These are phyloP conservation scores for Drosophila nigricruria DNA, from an alignment of 2,888 invertebrate genomes.

Conservation along the genomic window DNA sequence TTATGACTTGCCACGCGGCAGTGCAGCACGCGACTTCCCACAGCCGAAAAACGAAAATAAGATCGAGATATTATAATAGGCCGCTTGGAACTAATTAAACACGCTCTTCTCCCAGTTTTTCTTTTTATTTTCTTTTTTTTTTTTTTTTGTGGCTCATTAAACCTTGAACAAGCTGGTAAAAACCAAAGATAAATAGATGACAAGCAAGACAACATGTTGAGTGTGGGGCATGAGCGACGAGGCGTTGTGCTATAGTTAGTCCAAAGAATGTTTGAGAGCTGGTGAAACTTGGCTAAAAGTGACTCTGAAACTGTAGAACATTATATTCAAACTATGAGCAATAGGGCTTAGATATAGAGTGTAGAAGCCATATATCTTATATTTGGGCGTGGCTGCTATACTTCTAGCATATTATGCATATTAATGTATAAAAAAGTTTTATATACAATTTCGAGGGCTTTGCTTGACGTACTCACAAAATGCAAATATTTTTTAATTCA, in stretches of 20 bases:
- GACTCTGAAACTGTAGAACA: not conserved
- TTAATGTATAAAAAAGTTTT: too few relatives aligned
- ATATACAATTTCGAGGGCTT: too few relatives aligned
- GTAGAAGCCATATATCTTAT: not conserved
- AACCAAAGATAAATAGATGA: conserved; percentile 8
- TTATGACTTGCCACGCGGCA: conserved; percentile 32
- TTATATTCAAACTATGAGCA: not conserved
- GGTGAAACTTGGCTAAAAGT: not conserved
- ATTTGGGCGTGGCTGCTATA: not conserved
- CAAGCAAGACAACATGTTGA: not conserved
- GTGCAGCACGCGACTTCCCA: conserved; percentile 47
- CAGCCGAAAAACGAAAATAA: conserved; percentile 1
- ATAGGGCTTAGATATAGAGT: not conserved
- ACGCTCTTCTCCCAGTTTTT: conserved; percentile 37
- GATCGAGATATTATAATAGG: conserved; percentile 35
- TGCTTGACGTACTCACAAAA: not conserved
- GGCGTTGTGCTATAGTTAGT: not conserved
- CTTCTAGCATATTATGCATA: too few relatives aligned
- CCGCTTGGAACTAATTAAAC: conserved; percentile 54
- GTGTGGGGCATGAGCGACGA: not conserved
- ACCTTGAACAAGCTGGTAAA: conserved; percentile 6
- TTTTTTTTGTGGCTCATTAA: conserved; percentile 41
- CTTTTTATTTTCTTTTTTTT: not conserved
- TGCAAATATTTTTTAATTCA: not conserved
- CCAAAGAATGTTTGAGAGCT: not conserved